These are phyloP conservation scores for Todus mexicanus DNA, from an alignment of 2,797 vertebrate species.

Conservation along the genomic window DNA sequence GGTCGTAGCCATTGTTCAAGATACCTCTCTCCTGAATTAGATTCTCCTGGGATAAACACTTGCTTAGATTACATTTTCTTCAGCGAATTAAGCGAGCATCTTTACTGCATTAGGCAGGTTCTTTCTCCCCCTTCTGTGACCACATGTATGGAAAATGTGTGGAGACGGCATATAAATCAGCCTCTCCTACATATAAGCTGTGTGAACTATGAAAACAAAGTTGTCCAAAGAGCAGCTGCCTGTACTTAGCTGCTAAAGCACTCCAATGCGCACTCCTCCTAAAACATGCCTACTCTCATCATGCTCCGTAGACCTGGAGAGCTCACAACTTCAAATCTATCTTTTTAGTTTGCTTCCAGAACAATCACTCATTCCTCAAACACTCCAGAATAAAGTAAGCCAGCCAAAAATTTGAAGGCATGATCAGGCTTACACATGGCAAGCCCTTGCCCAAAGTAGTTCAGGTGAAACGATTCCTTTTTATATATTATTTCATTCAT, in stretches of 20 bases:
- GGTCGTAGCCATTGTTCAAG: not conserved
- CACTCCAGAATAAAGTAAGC: constrained; percentile 4
- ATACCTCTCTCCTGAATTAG: constrained; percentile 4
- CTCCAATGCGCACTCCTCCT: constrained; percentile 30
- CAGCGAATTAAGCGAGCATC: not conserved
- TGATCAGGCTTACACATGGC: not conserved
- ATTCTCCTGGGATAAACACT: constrained; percentile 30
- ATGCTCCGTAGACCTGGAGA: constrained; percentile 19
- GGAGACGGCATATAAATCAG: constrained; percentile 29
- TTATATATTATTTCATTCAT: not conserved
- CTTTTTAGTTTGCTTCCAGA: constrained; percentile 52
- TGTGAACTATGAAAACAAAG: constrained; percentile 49
- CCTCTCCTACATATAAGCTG: constrained; percentile 24
- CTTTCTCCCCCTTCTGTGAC: constrained; percentile 46
- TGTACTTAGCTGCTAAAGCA: constrained; percentile 45
- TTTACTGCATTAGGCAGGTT: constrained; percentile 53
- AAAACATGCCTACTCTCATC: constrained; percentile 11
- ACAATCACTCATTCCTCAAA: constrained; percentile 40
- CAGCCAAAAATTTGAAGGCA: constrained; percentile 23
- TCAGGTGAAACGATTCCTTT: constrained; percentile 11
- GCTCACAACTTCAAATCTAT: constrained; percentile 18
- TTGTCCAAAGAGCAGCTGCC: constrained; percentile 57
- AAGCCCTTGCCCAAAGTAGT: not conserved
- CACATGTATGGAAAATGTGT: constrained; percentile 27
- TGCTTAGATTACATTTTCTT: constrained; percentile 33